These are phyloP conservation scores for Colinus virginianus DNA, from an alignment of 2,113 vertebrate genomes.

Conservation along the genomic window DNA sequence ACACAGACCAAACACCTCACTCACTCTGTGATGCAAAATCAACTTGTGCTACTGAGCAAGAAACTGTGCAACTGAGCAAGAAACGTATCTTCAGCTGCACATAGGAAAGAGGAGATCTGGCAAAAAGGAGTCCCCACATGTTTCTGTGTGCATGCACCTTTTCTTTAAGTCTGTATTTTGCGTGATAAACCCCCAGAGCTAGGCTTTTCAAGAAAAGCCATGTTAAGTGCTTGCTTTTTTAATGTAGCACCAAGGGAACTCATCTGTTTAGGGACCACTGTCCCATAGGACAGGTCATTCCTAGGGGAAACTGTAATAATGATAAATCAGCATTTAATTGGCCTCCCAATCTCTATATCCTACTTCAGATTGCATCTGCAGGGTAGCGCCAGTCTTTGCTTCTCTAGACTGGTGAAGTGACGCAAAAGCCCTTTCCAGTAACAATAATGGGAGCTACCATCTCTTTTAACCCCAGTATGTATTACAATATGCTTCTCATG, in stretches of 20 bases:
- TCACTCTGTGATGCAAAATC: background rate
- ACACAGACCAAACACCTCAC: accelerated
- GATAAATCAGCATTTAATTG: background rate
- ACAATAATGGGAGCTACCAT: background rate
- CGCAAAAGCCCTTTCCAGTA: background rate
- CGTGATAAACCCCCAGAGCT: background rate
- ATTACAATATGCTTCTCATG: background rate
- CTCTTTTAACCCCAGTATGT: background rate
- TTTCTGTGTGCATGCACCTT: accelerated
- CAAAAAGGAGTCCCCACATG: background rate
- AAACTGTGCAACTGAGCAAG: background rate
- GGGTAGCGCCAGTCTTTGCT: background rate
- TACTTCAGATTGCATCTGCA: background rate
- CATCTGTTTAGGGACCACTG: background rate
- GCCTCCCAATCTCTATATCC: background rate
- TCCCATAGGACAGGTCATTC: background rate
- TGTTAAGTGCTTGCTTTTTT: background rate
- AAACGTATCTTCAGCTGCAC: background rate
- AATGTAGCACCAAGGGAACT: background rate
- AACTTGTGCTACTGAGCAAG: background rate
- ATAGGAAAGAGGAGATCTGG: background rate
- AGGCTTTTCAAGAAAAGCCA: background rate
- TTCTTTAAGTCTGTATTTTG: background rate
- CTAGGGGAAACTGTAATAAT: background rate
- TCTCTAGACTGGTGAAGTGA: background rate